These are phyloP conservation scores for Cylas formicarius DNA, from an alignment of 1,140 invertebrate species.

Conservation along the genomic window DNA sequence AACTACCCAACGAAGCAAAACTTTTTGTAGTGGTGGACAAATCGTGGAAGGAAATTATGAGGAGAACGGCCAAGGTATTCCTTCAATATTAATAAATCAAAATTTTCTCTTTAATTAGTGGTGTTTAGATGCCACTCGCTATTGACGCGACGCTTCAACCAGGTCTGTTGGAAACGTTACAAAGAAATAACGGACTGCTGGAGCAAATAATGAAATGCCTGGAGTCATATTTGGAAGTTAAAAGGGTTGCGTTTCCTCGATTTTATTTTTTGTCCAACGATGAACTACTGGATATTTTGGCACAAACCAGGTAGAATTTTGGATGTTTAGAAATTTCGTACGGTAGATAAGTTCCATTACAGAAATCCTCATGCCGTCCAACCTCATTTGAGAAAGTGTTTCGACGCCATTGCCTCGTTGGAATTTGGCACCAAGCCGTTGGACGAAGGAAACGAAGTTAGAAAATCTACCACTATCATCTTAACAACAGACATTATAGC, in stretches of 20 bases:
- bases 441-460: slow-evolving; percentile 30
- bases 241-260: slow-evolving; percentile 82
- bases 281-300: slow-evolving; percentile 85
- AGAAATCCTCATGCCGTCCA: slow-evolving; percentile 78
- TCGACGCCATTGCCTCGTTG: slow-evolving; percentile 73
- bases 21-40: slow-evolving; percentile 79
- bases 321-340: too few relatives aligned
- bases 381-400: slow-evolving; percentile 81
- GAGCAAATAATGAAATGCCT: slow-evolving; percentile 77
- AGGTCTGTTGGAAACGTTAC: slow-evolving; percentile 61
- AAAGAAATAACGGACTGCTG: slow-evolving; percentile 67
- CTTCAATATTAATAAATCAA: neutral
- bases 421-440: slow-evolving; percentile 63
- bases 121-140: slow-evolving; percentile 56
- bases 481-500: slow-evolving; percentile 74
- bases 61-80: slow-evolving; percentile 57
- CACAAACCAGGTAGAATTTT: slow-evolving; percentile 52
- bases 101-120: neutral
- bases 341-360: too few relatives aligned
- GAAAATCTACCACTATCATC: slow-evolving; percentile 28
- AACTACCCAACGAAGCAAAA: slow-evolving; percentile 76
- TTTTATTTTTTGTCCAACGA: slow-evolving; percentile 94
- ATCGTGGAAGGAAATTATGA: slow-evolving; percentile 80
- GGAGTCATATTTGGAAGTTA: slow-evolving; percentile 77
- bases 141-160: slow-evolving; percentile 59